These are phyloP conservation scores for Thalassoma bifasciatum DNA, from an alignment of 2,113 vertebrate species.

Conservation along the genomic window DNA sequence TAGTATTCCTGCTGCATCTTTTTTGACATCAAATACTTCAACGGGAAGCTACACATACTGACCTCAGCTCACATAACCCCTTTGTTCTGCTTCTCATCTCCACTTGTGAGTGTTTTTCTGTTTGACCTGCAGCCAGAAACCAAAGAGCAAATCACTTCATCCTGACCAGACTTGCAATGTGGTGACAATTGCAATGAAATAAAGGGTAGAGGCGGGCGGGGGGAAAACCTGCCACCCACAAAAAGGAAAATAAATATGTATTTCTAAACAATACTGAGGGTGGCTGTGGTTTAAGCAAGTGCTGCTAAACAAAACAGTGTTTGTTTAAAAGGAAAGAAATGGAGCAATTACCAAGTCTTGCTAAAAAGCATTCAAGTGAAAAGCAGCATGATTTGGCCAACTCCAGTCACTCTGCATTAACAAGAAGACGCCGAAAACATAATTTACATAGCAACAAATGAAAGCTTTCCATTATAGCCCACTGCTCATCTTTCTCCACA, in stretches of 20 bases:
- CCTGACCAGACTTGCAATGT: conserved; percentile 34
- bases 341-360: conserved; percentile 32
- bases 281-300: conserved; percentile 46
- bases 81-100: conserved; percentile 18
- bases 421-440: conserved; percentile 15
- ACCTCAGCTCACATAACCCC: conserved; percentile 7
- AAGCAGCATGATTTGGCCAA: conserved; percentile 17
- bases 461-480: conserved; percentile 16
- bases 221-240: conserved; percentile 50
- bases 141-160: conserved; percentile 33
- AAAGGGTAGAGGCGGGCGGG: conserved; percentile 37
- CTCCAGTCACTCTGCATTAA: conserved; percentile 44
- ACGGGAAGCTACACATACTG: neutral
- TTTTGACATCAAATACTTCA: neutral
- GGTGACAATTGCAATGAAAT: conserved; percentile 38
- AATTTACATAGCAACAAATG: conserved; percentile 34
- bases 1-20: neutral
- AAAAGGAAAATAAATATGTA: conserved; percentile 16
- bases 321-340: conserved; percentile 49
- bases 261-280: conserved; percentile 28
- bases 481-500: conserved; percentile 2
- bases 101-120: neutral
- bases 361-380: conserved; percentile 42
- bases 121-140: neutral
- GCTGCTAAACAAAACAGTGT: conserved; percentile 26